Conservation (phyloP, 1,140 invertebrate genomes). For the Halyomorpha halys region DNA sequence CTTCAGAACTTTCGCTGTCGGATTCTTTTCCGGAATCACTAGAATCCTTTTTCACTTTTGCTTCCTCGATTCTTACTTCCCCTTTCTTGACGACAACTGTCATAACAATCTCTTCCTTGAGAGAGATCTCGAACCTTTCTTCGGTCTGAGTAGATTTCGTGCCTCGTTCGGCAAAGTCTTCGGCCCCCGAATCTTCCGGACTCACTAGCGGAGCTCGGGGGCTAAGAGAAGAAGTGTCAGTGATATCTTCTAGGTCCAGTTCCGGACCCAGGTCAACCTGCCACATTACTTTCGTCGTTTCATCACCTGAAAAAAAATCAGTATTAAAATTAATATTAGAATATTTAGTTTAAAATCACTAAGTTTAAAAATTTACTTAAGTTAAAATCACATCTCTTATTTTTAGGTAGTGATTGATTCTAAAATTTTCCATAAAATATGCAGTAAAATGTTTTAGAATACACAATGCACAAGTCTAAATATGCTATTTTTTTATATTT, state of each 20-base stretch:
- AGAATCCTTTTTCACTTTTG: conserved; percentile 8
- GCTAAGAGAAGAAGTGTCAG: conserved; percentile 14
- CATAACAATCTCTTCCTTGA: conserved; percentile 20
- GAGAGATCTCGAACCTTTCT: conserved; percentile 6
- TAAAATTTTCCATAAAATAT: no score
- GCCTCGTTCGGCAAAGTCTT: not conserved
- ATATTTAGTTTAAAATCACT: no score
- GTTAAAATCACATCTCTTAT: no score
- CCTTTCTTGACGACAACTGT: conserved; percentile 17
- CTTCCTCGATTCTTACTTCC: conserved; percentile 4
- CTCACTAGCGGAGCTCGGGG: conserved; percentile 19
- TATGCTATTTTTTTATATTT: no score
- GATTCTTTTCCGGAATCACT: conserved; percentile 5
- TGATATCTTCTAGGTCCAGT: not conserved
- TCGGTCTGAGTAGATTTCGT: conserved; percentile 14
- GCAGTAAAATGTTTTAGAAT: no score
- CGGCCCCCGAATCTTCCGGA: conserved; percentile 13
- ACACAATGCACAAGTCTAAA: no score
- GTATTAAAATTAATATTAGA: no score
- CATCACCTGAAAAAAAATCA: conserved; percentile 2
- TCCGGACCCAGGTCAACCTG: not conserved
- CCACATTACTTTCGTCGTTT: not conserved
- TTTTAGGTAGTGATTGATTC: no score
- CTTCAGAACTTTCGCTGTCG: not conserved
- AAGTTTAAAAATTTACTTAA: no score